phyloP scores from a whole-genome alignment of 1,140 invertebrate species.

The Ceratoteleas bidentatus region DNA sequence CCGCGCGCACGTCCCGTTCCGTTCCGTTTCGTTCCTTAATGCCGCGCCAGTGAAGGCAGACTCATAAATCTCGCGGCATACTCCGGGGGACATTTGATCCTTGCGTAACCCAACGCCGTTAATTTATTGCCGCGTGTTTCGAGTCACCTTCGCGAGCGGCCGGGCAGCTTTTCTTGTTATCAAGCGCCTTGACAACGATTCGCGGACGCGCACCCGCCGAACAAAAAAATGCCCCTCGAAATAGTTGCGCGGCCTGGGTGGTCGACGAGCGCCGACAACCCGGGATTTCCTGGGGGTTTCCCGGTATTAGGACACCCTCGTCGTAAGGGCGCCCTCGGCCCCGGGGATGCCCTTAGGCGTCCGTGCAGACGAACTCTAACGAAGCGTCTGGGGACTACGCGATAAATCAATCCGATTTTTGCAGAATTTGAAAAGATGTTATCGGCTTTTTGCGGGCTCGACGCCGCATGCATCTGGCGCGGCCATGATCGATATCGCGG shows the following conservation, averaged over 20 bases:
- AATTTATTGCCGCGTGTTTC: conserved; percentile 82
- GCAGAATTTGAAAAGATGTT: conserved; percentile 37
- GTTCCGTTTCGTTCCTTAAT: conserved; percentile 79
- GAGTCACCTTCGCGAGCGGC: conserved; percentile 79
- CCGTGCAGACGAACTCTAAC: background rate
- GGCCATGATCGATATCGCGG: conserved; percentile 60
- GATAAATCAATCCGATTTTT: conserved; percentile 48
- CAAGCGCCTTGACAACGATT: conserved; percentile 64
- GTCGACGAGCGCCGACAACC: conserved; percentile 8
- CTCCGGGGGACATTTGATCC: conserved; percentile 82
- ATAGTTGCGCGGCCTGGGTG: conserved; percentile 54
- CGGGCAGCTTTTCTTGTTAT: conserved; percentile 75
- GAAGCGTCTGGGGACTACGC: conserved; percentile 27
- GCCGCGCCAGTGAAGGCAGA: conserved; percentile 80
- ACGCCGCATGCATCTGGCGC: conserved; percentile 41
- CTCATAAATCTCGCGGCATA: conserved; percentile 81
- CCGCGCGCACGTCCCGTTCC: conserved; percentile 76
- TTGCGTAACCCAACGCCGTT: conserved; percentile 82
- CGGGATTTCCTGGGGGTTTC: too few relatives aligned
- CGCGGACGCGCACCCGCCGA: conserved; percentile 48
- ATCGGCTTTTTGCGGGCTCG: conserved; percentile 39
- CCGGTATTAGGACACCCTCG: too few relatives aligned
- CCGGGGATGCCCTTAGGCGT: background rate
- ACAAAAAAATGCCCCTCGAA: conserved; percentile 39
- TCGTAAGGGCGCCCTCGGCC: too few relatives aligned